Evolutionary conservation across 1,140 invertebrate species (phyloP).

Genomic region (Heterodera carotae): DNA sequence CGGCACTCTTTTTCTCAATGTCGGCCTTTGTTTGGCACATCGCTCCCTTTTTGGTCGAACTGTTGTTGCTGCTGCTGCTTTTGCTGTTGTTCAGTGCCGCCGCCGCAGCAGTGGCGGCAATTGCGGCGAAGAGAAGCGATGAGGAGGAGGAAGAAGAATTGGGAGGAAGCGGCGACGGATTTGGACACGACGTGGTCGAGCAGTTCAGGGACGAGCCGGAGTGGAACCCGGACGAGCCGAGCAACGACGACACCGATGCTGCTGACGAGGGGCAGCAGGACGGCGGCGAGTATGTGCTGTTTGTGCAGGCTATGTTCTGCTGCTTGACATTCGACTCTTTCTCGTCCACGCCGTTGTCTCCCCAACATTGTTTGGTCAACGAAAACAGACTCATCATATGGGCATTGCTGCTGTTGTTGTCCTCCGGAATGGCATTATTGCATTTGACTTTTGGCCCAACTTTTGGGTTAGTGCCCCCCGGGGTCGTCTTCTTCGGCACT

Average conservation of each 20-base stretch:
- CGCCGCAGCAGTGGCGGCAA: conserved; percentile 6
- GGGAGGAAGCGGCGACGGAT: neutral
- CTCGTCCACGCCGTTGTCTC: neutral
- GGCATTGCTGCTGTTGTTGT: conserved; percentile 32
- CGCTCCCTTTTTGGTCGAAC: neutral
- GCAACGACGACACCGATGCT: neutral
- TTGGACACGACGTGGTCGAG: neutral
- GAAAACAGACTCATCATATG: conserved; percentile 45
- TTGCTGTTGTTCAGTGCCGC: conserved; percentile 15
- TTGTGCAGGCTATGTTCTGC: too few relatives aligned
- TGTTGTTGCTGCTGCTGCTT: neutral
- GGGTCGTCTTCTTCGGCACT: conserved; percentile 3
- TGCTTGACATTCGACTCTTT: too few relatives aligned
- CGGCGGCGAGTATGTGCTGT: conserved; percentile 19
- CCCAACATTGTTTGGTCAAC: conserved; percentile 37
- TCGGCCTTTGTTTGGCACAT: neutral
- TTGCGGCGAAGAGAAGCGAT: neutral
- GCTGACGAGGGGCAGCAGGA: neutral
- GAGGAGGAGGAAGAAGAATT: neutral
- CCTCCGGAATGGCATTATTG: neutral
- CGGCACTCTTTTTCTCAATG: neutral
- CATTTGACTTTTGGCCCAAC: conserved; percentile 20
- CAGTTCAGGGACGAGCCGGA: conserved; percentile 1
- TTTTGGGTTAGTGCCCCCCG: neutral
- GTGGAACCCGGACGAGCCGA: neutral